Base-by-base conservation (phyloP, 1,140 invertebrate species). In the Anastatus disparis region DNA sequence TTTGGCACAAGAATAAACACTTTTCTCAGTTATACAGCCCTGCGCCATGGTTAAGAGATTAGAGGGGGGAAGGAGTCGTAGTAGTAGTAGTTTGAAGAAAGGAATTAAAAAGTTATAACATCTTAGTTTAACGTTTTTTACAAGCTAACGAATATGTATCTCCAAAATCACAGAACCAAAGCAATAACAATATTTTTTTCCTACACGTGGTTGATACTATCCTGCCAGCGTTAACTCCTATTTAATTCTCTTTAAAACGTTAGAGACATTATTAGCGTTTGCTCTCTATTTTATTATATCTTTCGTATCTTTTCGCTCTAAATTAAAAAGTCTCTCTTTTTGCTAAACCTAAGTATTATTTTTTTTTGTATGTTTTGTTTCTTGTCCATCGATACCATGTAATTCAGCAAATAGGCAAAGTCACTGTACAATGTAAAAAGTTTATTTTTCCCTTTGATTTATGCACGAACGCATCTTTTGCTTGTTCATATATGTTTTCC, bases 391-490 rank as follows among this genome's bases (percentile, higher is more conserved):
- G 74, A 81, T 83, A 81, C 79, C 79, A 81, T 81, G 75, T 80
- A 78, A n/a, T 75, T 81, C 50, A 70, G 78, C 76, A 76, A 6
- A 10, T 84, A 83, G 83, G 83, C 81, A 76, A 83, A 82, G 78
- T 84, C 81, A 85, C 84, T 86, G 82, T 86, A 85, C 83, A 86
- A 84, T 82, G 81, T 84, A 84, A 84, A 85, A 84, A 85, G 79
- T 78, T 82, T 78, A 81, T 71, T 77, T 75, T 73, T 61, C 67
- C 55, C 35, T 24, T 22, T n/a, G n/a, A n/a, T 12, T 59, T 31
- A 59, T n/a, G 22, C 38, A 59, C 31, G 31, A 68, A 59, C 65
- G 12, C 65, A n/a, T 20, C 31, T 64, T 53, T 35, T 46, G n/a
- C n/a, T n/a, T n/a, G n/a, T n/a, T n/a, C n/a, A n/a, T n/a, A n/a